Percentiles rank a stretch among this genome's conserved stretches.
These are phyloP conservation scores for Thunnus albacares DNA, from an alignment of 2,797 vertebrate genomes.

Conservation along the genomic window DNA sequence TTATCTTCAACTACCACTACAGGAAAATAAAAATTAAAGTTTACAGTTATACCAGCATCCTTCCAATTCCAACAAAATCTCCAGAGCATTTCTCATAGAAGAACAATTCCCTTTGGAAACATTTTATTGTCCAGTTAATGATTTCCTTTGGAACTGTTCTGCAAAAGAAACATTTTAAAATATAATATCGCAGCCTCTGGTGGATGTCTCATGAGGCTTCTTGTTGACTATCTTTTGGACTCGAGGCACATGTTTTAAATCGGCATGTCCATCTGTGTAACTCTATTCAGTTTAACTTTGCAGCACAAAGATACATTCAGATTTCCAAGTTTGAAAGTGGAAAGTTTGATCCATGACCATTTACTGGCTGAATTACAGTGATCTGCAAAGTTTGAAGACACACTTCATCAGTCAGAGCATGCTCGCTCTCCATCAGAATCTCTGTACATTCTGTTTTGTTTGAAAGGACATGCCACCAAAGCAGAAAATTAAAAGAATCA, in stretches of 20 bases:
- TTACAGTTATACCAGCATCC: slow-evolving; percentile 22
- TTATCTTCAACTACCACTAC: slow-evolving; percentile 48
- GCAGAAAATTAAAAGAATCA: slow-evolving; percentile 9
- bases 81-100: slow-evolving; percentile 25
- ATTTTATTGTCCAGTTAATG: slow-evolving; percentile 51
- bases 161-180: slow-evolving; percentile 53
- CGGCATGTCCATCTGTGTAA: slow-evolving; percentile 58
- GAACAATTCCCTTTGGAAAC: slow-evolving; percentile 36
- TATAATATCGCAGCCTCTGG: slow-evolving; percentile 49
- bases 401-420: slow-evolving; percentile 75
- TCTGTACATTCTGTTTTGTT: slow-evolving; percentile 48
- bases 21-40: slow-evolving; percentile 34
- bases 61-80: slow-evolving; percentile 40
- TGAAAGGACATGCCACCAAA: slow-evolving; percentile 21
- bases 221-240: slow-evolving; percentile 59
- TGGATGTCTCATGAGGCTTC: slow-evolving; percentile 45
- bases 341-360: slow-evolving; percentile 72
- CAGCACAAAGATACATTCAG: slow-evolving; percentile 66
- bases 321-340: slow-evolving; percentile 73
- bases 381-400: slow-evolving; percentile 74
- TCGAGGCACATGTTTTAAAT: slow-evolving; percentile 70
- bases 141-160: slow-evolving; percentile 45
- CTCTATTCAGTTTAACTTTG: slow-evolving; percentile 56
- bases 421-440: slow-evolving; percentile 32
- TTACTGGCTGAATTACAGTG: slow-evolving; percentile 63